Base-by-base conservation (phyloP, 2,888 invertebrate species). In the Zygaena filipendulae region DNA sequence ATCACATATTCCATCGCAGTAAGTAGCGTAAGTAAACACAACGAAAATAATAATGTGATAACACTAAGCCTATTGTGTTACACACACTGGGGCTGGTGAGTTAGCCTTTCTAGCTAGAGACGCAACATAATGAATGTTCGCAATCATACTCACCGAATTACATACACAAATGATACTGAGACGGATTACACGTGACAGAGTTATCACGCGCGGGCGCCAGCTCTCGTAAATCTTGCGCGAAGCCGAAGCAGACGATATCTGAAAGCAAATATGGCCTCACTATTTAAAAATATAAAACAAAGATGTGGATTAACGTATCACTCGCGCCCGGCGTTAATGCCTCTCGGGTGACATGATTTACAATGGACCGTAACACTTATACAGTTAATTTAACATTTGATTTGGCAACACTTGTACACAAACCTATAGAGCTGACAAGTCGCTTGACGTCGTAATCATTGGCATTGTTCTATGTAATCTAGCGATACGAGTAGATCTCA, bases 251-350 rank as follows among this genome's bases (percentile, higher is more conserved):
- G 59, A 68, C 68, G 57, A 74, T 75, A 77, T 75, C 79, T 74
- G 58, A 71, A 67, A 74, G 45, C 68, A 79, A 79, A 79, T 75
- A 77, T 72, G 71, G 67, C 64, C 64, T 63, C 64, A 74, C 75
- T 71, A 74, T 79, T 72, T 72, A 74, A 74, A 72, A 75, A 72
- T 70, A 72, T 57, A 70, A 74, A 75, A 75, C 71, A 75, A 71
- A 75, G 74, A 75, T 49, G 53, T 59, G 59, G 77, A 77, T 77
- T 77, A 75, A 72, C 56, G 74, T 68, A 75, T 77, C 79, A 75
- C 66, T 59, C 56, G 49, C 38, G 54, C 56, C 41, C 49, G 48
- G 50, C 50, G 57, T 47, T 74, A 70, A 72, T 63, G 53, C 70
- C 57, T 47, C 45, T 38, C 41, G 47, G 32, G 33, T 70, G 75